A percentile compares a stretch with the other conserved stretches of the same genome.
These are phyloP conservation scores for Drosophila truncata DNA, from an alignment of 1,140 invertebrate species.

Conservation along the genomic window DNA sequence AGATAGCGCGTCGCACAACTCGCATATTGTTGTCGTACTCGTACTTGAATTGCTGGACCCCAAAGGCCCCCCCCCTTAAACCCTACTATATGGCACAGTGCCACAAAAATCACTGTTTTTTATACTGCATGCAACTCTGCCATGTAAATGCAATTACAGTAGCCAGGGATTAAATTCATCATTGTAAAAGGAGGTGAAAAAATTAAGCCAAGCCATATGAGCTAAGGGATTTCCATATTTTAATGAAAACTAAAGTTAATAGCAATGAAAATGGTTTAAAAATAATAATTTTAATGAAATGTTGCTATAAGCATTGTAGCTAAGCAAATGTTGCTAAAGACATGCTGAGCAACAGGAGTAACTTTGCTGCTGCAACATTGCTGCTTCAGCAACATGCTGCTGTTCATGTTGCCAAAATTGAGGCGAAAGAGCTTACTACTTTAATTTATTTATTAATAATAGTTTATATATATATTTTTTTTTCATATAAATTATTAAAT, in stretches of 20 bases:
- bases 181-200: background rate
- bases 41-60: constrained; percentile 45
- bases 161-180: background rate
- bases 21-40: constrained; percentile 63
- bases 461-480: background rate
- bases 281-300: too few relatives aligned
- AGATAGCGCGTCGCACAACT: constrained; percentile 52
- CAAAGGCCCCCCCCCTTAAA: background rate
- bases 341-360: background rate
- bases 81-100: constrained; percentile 5
- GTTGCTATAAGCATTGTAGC: too few relatives aligned
- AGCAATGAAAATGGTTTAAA: background rate
- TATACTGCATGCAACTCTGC: background rate
- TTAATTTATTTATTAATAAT: background rate
- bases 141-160: background rate
- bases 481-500: background rate
- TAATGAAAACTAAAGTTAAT: background rate
- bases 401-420: background rate
- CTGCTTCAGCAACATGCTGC: background rate
- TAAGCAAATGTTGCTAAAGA: too few relatives aligned
- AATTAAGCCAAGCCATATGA: background rate
- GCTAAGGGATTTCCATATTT: background rate
- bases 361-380: background rate
- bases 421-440: background rate
- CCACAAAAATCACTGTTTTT: background rate